Base-by-base conservation (phyloP, 2,888 invertebrate genomes). In the Luffia ferchaultella region DNA sequence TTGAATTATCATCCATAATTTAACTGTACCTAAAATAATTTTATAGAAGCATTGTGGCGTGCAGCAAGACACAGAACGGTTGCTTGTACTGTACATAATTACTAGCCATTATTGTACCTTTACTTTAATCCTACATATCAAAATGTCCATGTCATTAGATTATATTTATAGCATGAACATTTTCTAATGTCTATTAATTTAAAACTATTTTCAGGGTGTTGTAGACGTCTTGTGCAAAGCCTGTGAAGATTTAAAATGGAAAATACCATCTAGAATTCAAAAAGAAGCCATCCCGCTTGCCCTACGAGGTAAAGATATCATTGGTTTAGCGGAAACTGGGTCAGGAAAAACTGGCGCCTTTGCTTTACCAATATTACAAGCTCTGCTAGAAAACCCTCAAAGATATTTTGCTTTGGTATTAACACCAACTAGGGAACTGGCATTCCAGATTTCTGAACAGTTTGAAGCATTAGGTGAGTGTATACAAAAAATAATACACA, bases 331-430 rank as follows among this genome's bases (percentile, higher is more conserved):
- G 61, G 97, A 97, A 60, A 93, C 91, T 52, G 93, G 97, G 1
- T 97, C 96, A 0, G 97, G 97, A 1, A 99, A 99, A 83, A 99
- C 99, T 0, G 99, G 94, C 2, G 97, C 99, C 0, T 99, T 99
- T 79, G 97, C 97, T 0, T 71, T 99, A 53, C 99, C 99, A 0
- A 98, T 99, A 56, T 74, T 99, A 20, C 98, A 99, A 65, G 87
- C 93, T 0, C 77, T 98, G 16, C 76, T 99, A 43, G 93, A 96
- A 58, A 92, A 90, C 64, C 98, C 98, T 0, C 98, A 98, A 68
- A 86, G 97, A 68, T 92, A 97, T 65, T 99, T 96, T 77, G 96
- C 96, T 0, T 79, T 98, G 0, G 86, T 99, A 57, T 73, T 99
- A 48, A 98, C 99, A 16, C 99, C 99, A 0, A 99, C 99, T 0